Evolutionary conservation across 2,888 invertebrate genomes (phyloP).

Genomic region (Dermolepida albohirtum): DNA sequence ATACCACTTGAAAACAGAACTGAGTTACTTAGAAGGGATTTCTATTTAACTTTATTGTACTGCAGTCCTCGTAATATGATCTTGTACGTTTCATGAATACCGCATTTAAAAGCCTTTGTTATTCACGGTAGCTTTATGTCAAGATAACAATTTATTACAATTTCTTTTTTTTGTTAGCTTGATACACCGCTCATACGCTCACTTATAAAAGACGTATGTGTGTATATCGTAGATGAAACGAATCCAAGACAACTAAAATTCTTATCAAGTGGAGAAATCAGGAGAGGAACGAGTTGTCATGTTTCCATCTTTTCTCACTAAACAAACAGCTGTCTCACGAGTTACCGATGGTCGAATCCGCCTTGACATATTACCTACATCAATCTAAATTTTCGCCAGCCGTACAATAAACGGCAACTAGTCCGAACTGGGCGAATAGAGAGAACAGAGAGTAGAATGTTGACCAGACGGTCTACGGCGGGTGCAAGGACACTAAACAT

Average conservation of each 20-base stretch:
- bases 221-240: slow-evolving; percentile 4
- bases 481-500: slow-evolving; percentile 56
- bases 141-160: slow-evolving; percentile 36
- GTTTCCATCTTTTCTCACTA: slow-evolving; percentile 33
- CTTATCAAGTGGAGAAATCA: slow-evolving; percentile 26
- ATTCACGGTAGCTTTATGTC: slow-evolving; percentile 31
- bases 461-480: slow-evolving; percentile 39
- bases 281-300: slow-evolving; percentile 40
- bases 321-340: slow-evolving; percentile 43
- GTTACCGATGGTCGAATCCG: slow-evolving; percentile 32
- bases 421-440: slow-evolving; percentile 51
- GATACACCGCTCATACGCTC: slow-evolving; percentile 23
- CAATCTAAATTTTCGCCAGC: slow-evolving; percentile 51
- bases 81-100: slow-evolving; percentile 30
- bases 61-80: slow-evolving; percentile 18
- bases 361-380: slow-evolving; percentile 50
- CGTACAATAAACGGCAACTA: slow-evolving; percentile 43
- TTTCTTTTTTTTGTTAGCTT: slow-evolving; percentile 25
- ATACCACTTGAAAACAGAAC: slow-evolving; percentile 2
- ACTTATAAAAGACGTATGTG: slow-evolving; percentile 1
- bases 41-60: slow-evolving; percentile 8
- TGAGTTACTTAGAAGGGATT: slow-evolving; percentile 6
- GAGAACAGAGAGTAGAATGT: slow-evolving; percentile 37
- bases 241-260: slow-evolving; percentile 32
- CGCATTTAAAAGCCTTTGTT: slow-evolving; percentile 25